phyloP scores from a whole-genome alignment of 1,140 invertebrate species.

The Diabrotica virgifera region DNA sequence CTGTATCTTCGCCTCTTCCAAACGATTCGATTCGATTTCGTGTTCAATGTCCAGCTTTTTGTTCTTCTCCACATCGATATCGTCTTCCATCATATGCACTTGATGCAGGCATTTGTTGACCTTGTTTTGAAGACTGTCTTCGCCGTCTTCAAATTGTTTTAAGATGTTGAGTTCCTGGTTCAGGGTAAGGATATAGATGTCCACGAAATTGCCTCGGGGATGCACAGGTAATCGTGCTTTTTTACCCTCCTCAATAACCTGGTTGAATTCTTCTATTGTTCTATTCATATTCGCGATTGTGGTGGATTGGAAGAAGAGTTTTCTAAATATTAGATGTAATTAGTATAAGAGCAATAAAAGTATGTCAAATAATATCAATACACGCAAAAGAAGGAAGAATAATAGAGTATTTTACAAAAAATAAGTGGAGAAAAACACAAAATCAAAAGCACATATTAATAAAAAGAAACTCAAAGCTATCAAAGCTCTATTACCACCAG shows the following conservation, averaged over 20 bases:
- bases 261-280: slow-evolving; percentile 64
- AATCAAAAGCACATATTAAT: too few relatives aligned
- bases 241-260: slow-evolving; percentile 59
- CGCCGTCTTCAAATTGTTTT: slow-evolving; percentile 70
- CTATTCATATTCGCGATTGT: slow-evolving; percentile 59
- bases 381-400: too few relatives aligned
- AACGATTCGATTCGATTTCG: slow-evolving; percentile 28
- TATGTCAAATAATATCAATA: too few relatives aligned
- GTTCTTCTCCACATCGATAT: slow-evolving; percentile 21
- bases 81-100: slow-evolving; percentile 52
- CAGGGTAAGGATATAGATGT: slow-evolving; percentile 66
- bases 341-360: too few relatives aligned
- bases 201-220: slow-evolving; percentile 61
- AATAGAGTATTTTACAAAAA: too few relatives aligned
- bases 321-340: background rate
- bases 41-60: slow-evolving; percentile 23
- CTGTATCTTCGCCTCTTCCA: slow-evolving; percentile 38
- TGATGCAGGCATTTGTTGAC: slow-evolving; percentile 56
- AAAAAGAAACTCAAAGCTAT: too few relatives aligned
- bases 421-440: too few relatives aligned
- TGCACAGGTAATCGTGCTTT: slow-evolving; percentile 61
- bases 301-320: background rate
- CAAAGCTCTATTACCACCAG: too few relatives aligned
- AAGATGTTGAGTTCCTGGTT: slow-evolving; percentile 77
- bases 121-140: slow-evolving; percentile 62